These are phyloP conservation scores for Oasisia sp. DNA, from an alignment of 2,888 invertebrate genomes.

Conservation along the genomic window DNA sequence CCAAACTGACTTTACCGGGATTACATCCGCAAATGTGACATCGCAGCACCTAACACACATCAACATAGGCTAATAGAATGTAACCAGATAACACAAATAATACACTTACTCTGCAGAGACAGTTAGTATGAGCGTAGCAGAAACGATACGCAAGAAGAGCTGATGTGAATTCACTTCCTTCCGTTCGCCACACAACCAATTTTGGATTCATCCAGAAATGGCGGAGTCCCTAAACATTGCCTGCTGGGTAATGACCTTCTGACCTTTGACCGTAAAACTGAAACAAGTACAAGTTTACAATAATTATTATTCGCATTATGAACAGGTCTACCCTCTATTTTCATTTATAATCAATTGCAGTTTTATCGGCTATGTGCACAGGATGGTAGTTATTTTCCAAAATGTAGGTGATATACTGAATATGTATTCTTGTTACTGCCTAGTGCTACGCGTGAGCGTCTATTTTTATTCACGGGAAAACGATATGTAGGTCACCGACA, in stretches of 20 bases:
- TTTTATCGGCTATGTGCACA: neutral
- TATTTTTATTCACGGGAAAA: conserved; percentile 6
- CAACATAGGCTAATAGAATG: neutral
- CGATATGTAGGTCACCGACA: neutral
- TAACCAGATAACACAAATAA: neutral
- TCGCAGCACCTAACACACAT: neutral
- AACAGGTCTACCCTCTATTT: neutral
- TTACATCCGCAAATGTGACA: neutral
- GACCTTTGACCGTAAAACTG: conserved; percentile 1
- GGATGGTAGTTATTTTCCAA: neutral
- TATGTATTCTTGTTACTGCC: neutral
- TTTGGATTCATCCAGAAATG: conserved; percentile 12
- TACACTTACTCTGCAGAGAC: neutral
- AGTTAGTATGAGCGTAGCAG: neutral
- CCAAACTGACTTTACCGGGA: neutral
- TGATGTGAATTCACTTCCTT: neutral
- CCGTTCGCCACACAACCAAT: neutral
- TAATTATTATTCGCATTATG: neutral
- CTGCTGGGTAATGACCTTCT: conserved; percentile 11
- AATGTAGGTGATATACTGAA: neutral
- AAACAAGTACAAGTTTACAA: neutral
- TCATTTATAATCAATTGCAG: neutral
- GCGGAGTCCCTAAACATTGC: neutral
- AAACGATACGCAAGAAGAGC: neutral
- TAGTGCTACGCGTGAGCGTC: neutral